These are phyloP conservation scores for Chondrilla cf. caribensis DNA, from an alignment of 37 sponge, comb jelly and placozoan genomes.

Conservation along the genomic window DNA sequence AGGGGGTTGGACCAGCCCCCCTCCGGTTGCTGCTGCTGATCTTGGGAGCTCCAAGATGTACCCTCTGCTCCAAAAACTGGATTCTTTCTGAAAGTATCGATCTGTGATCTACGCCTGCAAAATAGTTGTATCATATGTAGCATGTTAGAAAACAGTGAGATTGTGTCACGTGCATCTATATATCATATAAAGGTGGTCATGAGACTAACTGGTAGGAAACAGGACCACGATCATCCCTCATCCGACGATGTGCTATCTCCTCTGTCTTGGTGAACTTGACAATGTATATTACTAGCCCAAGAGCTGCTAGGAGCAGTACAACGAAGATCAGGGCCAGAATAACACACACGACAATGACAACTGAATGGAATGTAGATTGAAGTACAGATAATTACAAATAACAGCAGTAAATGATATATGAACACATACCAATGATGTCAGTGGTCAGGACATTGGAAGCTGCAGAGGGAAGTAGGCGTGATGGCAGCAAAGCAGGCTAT, in stretches of 20 bases:
- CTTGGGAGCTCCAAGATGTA: neutral
- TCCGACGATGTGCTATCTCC: slow-evolving; percentile 9
- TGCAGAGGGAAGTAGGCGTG: too few relatives aligned
- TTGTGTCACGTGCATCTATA: too few relatives aligned
- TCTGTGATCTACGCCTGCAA: neutral
- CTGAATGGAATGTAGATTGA: neutral
- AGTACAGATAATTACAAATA: neutral
- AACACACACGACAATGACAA: slow-evolving; percentile 8
- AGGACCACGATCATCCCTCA: neutral
- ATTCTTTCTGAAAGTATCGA: neutral
- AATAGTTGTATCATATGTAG: neutral
- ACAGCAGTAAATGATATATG: neutral
- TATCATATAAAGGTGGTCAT: too few relatives aligned
- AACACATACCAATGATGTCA: neutral
- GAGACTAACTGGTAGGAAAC: neutral
- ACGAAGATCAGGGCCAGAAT: neutral
- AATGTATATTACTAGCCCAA: slow-evolving; percentile 3
- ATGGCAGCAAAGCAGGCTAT: too few relatives aligned
- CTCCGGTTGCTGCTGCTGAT: neutral
- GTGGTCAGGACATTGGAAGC: too few relatives aligned
- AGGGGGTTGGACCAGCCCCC: slow-evolving; percentile 10
- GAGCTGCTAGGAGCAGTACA: neutral
- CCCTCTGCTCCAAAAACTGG: neutral
- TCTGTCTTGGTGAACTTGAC: neutral
- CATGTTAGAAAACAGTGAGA: too few relatives aligned